Conservation (phyloP, 1,140 invertebrate genomes). For the Trichoplusia ni region DNA sequence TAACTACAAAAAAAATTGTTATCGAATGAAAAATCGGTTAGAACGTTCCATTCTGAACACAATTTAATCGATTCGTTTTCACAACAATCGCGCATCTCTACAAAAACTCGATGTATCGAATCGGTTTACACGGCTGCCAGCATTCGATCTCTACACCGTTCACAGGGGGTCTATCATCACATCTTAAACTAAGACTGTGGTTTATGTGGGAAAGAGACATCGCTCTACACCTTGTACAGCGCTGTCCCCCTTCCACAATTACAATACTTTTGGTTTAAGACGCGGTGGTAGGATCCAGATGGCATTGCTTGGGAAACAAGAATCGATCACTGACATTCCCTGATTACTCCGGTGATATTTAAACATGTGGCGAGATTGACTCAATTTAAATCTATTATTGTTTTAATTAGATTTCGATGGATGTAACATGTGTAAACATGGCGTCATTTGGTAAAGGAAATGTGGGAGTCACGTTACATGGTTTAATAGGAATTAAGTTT, state of each 20-base stretch:
- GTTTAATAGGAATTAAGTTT: background rate
- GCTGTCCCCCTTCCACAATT: too few relatives aligned
- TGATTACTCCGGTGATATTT: conserved; percentile 66
- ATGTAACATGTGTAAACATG: conserved; percentile 31
- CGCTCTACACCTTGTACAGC: too few relatives aligned
- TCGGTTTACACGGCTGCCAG: conserved; percentile 67
- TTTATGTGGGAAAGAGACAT: too few relatives aligned
- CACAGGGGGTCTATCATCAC: too few relatives aligned
- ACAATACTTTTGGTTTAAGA: too few relatives aligned
- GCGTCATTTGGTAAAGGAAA: background rate
- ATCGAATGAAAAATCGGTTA: conserved; percentile 30
- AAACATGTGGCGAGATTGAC: conserved; percentile 59
- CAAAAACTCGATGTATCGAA: conserved; percentile 69
- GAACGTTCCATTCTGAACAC: conserved; percentile 25
- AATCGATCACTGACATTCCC: conserved; percentile 45
- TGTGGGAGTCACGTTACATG: background rate
- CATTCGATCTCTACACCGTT: conserved; percentile 54
- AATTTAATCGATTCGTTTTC: conserved; percentile 34
- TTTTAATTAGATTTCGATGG: conserved; percentile 60
- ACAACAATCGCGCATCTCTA: conserved; percentile 27
- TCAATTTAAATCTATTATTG: conserved; percentile 59
- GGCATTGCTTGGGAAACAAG: conserved; percentile 53
- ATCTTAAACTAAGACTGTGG: too few relatives aligned
- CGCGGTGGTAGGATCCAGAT: too few relatives aligned
- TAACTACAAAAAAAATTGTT: conserved; percentile 6